A percentile compares a stretch with the other conserved stretches of the same genome.
These are phyloP conservation scores for Anthoscopus minutus DNA, from an alignment of 2,113 vertebrate genomes.

Conservation along the genomic window DNA sequence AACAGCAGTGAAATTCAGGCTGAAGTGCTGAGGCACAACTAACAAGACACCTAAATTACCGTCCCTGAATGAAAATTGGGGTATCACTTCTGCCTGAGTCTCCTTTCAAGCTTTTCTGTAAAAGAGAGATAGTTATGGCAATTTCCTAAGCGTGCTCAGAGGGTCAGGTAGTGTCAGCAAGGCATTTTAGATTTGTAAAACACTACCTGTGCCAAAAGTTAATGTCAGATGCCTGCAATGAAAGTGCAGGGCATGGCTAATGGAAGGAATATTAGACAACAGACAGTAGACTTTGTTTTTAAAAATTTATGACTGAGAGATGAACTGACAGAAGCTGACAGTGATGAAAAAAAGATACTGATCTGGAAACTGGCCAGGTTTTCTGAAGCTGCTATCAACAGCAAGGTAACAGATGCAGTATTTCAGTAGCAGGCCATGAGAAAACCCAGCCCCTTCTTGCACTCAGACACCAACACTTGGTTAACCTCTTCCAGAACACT, in stretches of 20 bases:
- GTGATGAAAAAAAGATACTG: slow-evolving; percentile 21
- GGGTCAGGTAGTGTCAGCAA: not conserved
- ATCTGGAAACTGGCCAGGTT: not conserved
- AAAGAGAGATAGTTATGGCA: not conserved
- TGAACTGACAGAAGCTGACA: slow-evolving; percentile 33
- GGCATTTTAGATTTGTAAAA: not conserved
- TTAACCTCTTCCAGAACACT: not conserved
- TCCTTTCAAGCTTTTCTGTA: slow-evolving; percentile 13
- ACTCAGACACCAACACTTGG: not conserved
- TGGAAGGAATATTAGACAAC: not conserved
- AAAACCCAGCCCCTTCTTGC: not conserved
- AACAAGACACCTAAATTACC: not conserved
- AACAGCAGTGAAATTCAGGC: not conserved
- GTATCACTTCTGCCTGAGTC: not conserved
- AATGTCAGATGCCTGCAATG: not conserved
- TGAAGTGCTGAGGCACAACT: not conserved
- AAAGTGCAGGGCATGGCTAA: slow-evolving; percentile 18
- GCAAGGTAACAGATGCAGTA: not conserved
- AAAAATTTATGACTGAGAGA: slow-evolving; percentile 1
- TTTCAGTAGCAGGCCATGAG: not conserved
- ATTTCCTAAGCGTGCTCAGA: not conserved
- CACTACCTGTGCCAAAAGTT: not conserved
- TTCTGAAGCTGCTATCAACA: not conserved
- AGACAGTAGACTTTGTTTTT: slow-evolving; percentile 13
- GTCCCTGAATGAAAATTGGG: rapidly evolving